phyloP scores from a whole-genome alignment of 2,888 invertebrate species.

The Amitus sp. region DNA sequence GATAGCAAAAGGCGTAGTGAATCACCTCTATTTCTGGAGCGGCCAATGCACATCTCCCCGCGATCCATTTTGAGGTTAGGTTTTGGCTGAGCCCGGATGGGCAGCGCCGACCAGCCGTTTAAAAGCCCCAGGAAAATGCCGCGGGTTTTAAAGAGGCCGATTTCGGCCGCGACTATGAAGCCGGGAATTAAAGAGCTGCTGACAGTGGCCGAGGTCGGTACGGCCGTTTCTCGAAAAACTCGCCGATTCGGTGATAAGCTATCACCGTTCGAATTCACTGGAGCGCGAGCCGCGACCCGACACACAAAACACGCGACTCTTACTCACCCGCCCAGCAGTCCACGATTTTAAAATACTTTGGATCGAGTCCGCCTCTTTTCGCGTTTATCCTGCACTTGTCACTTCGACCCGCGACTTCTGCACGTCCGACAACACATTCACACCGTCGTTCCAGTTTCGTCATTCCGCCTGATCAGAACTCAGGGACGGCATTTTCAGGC shows the following conservation, averaged over 20 bases:
- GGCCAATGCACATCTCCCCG: constrained; percentile 49
- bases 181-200: too few relatives aligned
- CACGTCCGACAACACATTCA: constrained; percentile 58
- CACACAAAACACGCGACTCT: not conserved
- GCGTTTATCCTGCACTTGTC: constrained; percentile 53
- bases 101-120: not conserved
- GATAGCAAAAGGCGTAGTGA: constrained; percentile 48
- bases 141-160: too few relatives aligned
- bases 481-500: not conserved
- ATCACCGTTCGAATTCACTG: constrained; percentile 10
- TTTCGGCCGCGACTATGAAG: too few relatives aligned
- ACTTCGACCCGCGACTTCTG: constrained; percentile 54
- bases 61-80: constrained; percentile 54
- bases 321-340: constrained; percentile 54
- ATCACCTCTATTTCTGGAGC: constrained; percentile 61
- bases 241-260: constrained; percentile 52
- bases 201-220: constrained; percentile 48
- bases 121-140: not conserved
- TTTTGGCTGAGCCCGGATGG: constrained; percentile 7
- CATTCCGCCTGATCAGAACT: constrained; percentile 24
- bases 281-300: not conserved
- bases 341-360: constrained; percentile 45
- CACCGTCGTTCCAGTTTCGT: constrained; percentile 49
- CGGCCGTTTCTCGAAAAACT: constrained; percentile 53
- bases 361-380: constrained; percentile 19